phyloP scores from a whole-genome alignment of 1,140 invertebrate genomes.

The Hylaeus volcanicus region DNA sequence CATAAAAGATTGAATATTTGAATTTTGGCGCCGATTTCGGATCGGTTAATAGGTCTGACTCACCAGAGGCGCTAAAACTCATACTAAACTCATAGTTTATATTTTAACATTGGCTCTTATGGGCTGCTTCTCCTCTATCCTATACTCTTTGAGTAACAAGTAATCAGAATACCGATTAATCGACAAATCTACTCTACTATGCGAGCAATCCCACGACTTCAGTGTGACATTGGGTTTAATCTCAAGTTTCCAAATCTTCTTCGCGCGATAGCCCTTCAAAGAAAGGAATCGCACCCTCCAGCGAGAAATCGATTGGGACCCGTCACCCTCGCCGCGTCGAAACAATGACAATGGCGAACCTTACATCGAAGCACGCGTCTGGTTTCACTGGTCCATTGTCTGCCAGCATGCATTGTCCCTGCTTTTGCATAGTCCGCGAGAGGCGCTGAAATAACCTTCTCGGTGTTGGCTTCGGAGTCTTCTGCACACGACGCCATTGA shows the following conservation, averaged over 20 bases:
- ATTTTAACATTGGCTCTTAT: no score
- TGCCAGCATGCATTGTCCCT: slow-evolving; percentile 16
- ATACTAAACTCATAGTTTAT: no score
- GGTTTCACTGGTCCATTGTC: slow-evolving; percentile 48
- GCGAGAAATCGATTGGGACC: slow-evolving; percentile 51
- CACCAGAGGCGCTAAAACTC: no score
- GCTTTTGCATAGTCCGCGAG: not conserved
- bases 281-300: slow-evolving; percentile 3
- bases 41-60: no score
- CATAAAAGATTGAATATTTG: no score
- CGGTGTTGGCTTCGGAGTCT: not conserved
- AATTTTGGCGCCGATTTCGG: no score
- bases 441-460: slow-evolving; percentile 4
- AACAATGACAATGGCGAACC: slow-evolving; percentile 24
- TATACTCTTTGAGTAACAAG: no score
- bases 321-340: slow-evolving; percentile 22
- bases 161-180: no score
- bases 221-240: not conserved
- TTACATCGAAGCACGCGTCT: slow-evolving; percentile 24
- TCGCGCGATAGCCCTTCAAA: not conserved
- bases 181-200: no score
- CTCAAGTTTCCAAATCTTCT: not conserved
- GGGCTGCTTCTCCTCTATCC: no score
- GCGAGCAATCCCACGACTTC: no score
- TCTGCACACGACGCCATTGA: not conserved